Conservation (phyloP, 1,140 invertebrate species). For the Megathymus violae region DNA sequence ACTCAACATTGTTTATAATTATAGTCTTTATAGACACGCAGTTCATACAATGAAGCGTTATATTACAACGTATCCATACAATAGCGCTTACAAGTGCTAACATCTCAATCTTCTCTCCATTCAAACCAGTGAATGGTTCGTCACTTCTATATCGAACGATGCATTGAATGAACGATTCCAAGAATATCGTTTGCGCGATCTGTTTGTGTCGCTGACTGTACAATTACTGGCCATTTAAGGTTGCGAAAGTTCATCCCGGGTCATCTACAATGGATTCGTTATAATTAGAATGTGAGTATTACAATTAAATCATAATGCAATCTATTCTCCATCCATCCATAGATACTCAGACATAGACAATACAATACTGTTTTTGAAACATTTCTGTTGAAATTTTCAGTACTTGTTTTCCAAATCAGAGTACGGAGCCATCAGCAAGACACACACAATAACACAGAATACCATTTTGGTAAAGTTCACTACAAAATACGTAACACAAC, state of each 20-base stretch:
- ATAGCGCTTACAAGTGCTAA: constrained; percentile 45
- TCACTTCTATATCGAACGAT: constrained; percentile 50
- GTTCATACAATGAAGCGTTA: constrained; percentile 13
- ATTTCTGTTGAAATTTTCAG: no score
- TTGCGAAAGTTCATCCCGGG: constrained; percentile 37
- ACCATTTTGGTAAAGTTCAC: no score
- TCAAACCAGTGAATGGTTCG: constrained; percentile 49
- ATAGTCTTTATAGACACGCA: not conserved
- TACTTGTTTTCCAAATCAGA: no score
- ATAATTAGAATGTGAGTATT: no score
- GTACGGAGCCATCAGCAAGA: no score
- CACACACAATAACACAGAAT: no score
- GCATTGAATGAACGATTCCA: constrained; percentile 52
- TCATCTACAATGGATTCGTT: constrained; percentile 38
- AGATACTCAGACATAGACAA: no score
- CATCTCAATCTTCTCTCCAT: constrained; percentile 54
- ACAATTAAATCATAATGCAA: no score
- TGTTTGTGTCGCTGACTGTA: constrained; percentile 45
- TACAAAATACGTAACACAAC: no score
- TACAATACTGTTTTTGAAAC: no score
- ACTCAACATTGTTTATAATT: not conserved
- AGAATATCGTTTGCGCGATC: constrained; percentile 45
- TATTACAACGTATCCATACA: constrained; percentile 7
- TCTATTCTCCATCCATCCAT: no score
- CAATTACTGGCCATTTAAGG: constrained; percentile 52